A percentile compares a stretch with the other conserved stretches of the same genome.
phyloP scores from a whole-genome alignment of 1,140 invertebrate species.

The Drosophila repleta region DNA sequence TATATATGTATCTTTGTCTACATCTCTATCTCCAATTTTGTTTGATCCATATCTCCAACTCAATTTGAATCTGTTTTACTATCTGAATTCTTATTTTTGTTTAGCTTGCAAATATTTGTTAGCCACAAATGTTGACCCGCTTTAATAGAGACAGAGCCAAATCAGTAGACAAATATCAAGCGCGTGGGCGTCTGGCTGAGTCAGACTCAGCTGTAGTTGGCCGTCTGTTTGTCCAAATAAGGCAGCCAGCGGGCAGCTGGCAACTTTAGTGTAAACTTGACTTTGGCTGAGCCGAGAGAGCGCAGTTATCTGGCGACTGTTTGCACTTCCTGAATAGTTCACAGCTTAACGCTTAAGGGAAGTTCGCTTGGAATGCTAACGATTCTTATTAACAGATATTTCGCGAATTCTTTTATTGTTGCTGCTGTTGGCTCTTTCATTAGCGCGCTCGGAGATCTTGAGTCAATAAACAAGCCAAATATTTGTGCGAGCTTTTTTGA shows the following conservation, averaged over 20 bases:
- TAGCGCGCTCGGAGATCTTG: conserved; percentile 26
- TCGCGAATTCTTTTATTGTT: conserved; percentile 4
- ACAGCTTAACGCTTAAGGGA: conserved; percentile 18
- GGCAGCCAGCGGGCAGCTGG: conserved; percentile 12
- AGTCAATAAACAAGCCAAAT: conserved; percentile 52
- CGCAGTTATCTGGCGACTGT: conserved; percentile 12
- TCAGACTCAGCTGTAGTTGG: not conserved
- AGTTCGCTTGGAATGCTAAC: conserved; percentile 7
- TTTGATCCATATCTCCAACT: not conserved
- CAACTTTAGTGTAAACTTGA: conserved; percentile 39
- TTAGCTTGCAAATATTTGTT: conserved; percentile 3
- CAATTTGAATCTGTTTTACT: not conserved
- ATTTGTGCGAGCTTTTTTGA: conserved; percentile 35
- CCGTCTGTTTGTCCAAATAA: conserved; percentile 38
- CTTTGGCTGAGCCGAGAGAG: conserved; percentile 41
- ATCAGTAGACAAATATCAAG: conserved; percentile 26
- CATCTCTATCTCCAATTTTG: too few relatives aligned
- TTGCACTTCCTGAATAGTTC: conserved; percentile 45
- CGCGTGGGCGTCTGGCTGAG: conserved; percentile 46
- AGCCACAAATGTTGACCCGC: conserved; percentile 14
- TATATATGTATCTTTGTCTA: too few relatives aligned
- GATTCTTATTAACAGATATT: conserved; percentile 22
- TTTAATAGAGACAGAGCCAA: conserved; percentile 9
- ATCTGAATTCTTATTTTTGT: not conserved
- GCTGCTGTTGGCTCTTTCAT: conserved; percentile 2